Conservation (phyloP, 1,140 invertebrate species). For the Pissodes strobi region DNA sequence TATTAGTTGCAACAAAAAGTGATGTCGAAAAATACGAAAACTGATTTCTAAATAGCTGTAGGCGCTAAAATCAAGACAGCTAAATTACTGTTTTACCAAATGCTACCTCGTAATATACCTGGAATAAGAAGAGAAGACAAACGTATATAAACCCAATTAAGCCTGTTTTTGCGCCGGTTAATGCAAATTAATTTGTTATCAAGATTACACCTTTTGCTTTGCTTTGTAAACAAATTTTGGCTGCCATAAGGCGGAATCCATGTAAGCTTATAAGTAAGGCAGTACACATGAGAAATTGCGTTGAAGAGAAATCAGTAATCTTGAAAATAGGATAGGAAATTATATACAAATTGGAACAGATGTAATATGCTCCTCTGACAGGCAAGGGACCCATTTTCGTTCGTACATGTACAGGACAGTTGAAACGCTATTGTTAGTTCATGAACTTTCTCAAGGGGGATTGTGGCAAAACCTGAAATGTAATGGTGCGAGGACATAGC, state of each 20-base stretch:
- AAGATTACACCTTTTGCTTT: neutral
- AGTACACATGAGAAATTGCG: neutral
- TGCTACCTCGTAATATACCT: no score
- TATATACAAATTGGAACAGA: slow-evolving; percentile 15
- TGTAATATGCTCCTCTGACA: neutral
- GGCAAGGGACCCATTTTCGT: neutral
- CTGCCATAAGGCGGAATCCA: neutral
- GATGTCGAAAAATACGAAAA: no score
- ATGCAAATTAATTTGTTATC: slow-evolving; percentile 1
- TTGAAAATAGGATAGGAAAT: neutral
- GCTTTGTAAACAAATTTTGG: neutral
- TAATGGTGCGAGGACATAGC: no score
- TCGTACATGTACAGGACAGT: no score
- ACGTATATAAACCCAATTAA: neutral
- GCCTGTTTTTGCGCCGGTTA: neutral
- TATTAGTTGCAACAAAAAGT: no score
- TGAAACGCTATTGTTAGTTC: no score
- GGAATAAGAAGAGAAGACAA: no score
- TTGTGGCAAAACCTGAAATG: no score
- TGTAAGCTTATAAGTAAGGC: slow-evolving; percentile 6
- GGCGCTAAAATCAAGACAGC: no score
- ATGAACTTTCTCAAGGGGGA: no score
- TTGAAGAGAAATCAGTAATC: slow-evolving; percentile 1
- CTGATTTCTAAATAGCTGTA: no score
- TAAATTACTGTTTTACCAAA: no score